Conservation (phyloP, 1,140 invertebrate genomes). For the Drosophila punjabiensis region DNA sequence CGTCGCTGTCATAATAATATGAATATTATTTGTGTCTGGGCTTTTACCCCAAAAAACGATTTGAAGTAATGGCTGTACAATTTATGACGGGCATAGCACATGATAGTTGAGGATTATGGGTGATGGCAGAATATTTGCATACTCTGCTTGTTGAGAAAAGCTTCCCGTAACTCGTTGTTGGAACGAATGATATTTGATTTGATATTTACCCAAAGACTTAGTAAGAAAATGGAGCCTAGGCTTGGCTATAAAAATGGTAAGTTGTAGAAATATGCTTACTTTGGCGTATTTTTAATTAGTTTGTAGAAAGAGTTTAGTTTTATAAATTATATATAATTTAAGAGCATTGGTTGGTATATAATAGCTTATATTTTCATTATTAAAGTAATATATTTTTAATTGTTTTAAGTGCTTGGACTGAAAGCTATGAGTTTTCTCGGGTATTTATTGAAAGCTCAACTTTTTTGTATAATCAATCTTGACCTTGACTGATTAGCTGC, state of each 20-base stretch:
- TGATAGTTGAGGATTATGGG: constrained; percentile 26
- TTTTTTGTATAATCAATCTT: neutral
- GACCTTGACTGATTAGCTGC: neutral
- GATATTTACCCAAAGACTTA: neutral
- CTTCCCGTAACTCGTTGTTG: neutral
- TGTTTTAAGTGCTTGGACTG: neutral
- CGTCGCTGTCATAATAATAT: constrained; percentile 62
- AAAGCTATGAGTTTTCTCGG: neutral
- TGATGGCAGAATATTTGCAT: constrained; percentile 13
- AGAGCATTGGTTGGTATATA: neutral
- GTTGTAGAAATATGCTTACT: neutral
- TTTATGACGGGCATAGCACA: constrained; percentile 10
- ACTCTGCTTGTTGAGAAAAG: constrained; percentile 1
- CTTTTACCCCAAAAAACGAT: constrained; percentile 38
- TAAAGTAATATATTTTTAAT: neutral
- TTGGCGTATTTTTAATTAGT: neutral
- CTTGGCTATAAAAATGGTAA: neutral
- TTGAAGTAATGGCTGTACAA: constrained; percentile 36
- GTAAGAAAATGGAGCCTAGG: neutral
- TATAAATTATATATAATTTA: neutral
- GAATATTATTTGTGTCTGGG: constrained; percentile 52
- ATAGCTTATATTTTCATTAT: neutral
- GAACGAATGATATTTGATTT: constrained; percentile 5
- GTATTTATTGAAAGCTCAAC: neutral
- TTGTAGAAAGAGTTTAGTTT: too few relatives aligned